A percentile compares a stretch with the other conserved stretches of the same genome.
Conservation (phyloP, 1,140 invertebrate species). For the Sipha flava region DNA sequence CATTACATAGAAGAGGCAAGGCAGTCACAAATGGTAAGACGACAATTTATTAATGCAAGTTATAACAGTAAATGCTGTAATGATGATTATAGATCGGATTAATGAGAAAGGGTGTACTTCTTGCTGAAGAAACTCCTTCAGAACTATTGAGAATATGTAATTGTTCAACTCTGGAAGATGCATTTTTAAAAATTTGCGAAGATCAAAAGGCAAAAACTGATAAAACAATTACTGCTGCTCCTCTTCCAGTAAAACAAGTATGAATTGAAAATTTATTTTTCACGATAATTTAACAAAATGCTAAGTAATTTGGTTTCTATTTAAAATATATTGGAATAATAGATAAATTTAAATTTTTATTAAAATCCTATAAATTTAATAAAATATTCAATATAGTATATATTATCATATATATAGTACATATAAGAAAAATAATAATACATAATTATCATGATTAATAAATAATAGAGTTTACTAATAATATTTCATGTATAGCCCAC, state of each 20-base stretch:
- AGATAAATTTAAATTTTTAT: no score
- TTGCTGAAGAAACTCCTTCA: conserved; percentile 51
- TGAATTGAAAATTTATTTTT: background rate
- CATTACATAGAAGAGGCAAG: conserved; percentile 91
- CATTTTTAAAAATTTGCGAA: conserved; percentile 51
- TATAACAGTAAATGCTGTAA: background rate
- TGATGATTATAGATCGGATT: conserved; percentile 49
- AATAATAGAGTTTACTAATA: background rate
- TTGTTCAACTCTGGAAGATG: conserved; percentile 50
- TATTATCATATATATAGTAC: no score
- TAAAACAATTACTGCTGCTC: no score
- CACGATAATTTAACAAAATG: background rate
- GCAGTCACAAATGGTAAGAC: conserved; percentile 66
- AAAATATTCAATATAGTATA: no score
- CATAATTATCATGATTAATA: no score
- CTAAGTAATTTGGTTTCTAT: background rate
- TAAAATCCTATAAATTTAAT: no score
- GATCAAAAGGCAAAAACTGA: conserved; percentile 32
- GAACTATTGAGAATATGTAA: conserved; percentile 34
- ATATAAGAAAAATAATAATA: no score
- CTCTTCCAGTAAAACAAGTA: conserved; percentile 10
- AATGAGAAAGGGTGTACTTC: conserved; percentile 52
- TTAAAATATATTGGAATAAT: no score
- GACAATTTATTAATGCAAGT: background rate
- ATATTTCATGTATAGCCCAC: background rate